These are phyloP conservation scores for Drosophila malerkotliana DNA, from an alignment of 1,140 invertebrate species.

Conservation along the genomic window DNA sequence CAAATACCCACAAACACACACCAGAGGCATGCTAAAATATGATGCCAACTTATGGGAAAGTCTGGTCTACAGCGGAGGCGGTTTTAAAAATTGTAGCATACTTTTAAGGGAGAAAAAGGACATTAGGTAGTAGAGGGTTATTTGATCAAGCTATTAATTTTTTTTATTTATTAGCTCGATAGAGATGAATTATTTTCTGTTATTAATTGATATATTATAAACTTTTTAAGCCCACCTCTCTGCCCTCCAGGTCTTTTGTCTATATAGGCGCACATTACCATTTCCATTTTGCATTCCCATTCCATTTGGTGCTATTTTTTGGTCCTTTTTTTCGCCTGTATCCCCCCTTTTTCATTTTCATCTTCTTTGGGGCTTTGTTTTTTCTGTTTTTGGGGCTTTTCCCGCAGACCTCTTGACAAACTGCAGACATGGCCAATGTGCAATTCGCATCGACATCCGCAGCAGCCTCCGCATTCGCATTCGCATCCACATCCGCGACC, in stretches of 20 bases:
- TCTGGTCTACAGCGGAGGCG: slow-evolving; percentile 25
- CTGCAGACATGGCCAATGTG: slow-evolving; percentile 67
- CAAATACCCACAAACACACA: slow-evolving; percentile 22
- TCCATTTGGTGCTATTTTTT: slow-evolving; percentile 22
- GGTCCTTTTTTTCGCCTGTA: slow-evolving; percentile 11
- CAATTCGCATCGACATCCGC: slow-evolving; percentile 45
- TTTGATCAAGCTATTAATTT: too few relatives aligned
- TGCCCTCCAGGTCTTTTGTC: slow-evolving; percentile 35
- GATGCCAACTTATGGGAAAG: slow-evolving; percentile 53
- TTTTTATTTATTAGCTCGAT: too few relatives aligned
- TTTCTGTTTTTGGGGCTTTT: slow-evolving; percentile 36
- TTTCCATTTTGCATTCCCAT: slow-evolving; percentile 50
- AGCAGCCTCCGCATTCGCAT: slow-evolving; percentile 2
- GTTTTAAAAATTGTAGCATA: slow-evolving; percentile 13
- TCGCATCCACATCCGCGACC: slow-evolving; percentile 16
- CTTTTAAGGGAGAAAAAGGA: neutral
- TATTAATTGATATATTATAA: neutral
- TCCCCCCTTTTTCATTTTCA: slow-evolving; percentile 23
- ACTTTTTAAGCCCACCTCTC: slow-evolving; percentile 29
- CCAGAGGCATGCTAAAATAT: slow-evolving; percentile 35
- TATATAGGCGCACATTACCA: slow-evolving; percentile 64
- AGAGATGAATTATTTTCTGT: too few relatives aligned
- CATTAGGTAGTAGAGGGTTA: neutral
- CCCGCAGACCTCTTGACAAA: slow-evolving; percentile 65
- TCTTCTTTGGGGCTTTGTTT: slow-evolving; percentile 40